Conservation (phyloP, 1,140 invertebrate genomes). For the Drosophila ananassae region DNA sequence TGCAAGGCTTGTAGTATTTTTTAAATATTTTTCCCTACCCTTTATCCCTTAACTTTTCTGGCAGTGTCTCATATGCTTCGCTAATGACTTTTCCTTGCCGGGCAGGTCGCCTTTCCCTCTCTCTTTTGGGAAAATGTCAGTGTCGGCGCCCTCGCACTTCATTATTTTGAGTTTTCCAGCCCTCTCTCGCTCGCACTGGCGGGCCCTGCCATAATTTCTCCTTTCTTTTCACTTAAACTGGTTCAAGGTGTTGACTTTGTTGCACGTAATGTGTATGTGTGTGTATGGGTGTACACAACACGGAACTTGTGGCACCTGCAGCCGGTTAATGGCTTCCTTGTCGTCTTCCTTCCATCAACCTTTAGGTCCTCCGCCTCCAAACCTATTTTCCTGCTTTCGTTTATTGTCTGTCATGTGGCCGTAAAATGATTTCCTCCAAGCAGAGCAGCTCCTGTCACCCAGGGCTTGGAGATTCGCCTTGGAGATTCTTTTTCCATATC, state of each 20-base stretch:
- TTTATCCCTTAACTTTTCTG: neutral
- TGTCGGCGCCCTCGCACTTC: conserved; percentile 67
- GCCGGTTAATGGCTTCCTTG: conserved; percentile 66
- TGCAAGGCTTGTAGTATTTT: neutral
- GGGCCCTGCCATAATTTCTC: conserved; percentile 50
- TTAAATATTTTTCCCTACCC: neutral
- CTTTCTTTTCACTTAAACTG: conserved; percentile 65
- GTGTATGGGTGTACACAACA: conserved; percentile 19
- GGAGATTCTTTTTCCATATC: conserved; percentile 65
- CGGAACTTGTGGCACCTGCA: conserved; percentile 25
- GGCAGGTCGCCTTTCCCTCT: conserved; percentile 16
- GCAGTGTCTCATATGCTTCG: conserved; percentile 48
- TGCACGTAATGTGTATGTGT: conserved; percentile 28
- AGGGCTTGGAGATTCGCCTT: conserved; percentile 12
- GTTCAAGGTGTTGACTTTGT: conserved; percentile 80
- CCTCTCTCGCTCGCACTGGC: conserved; percentile 4
- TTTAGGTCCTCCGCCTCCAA: conserved; percentile 9
- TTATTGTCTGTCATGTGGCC: conserved; percentile 77
- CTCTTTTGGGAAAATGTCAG: conserved; percentile 40
- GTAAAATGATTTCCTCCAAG: conserved; percentile 77
- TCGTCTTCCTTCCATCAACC: conserved; percentile 40
- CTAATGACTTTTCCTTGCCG: conserved; percentile 77
- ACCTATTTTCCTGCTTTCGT: conserved; percentile 38
- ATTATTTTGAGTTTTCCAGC: conserved; percentile 74
- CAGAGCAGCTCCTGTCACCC: conserved; percentile 2